Percentiles rank a stretch among this genome's conserved stretches.
These are phyloP conservation scores for Heteromormyrus szaboi DNA, from an alignment of 2,797 vertebrate species.

Conservation along the genomic window DNA sequence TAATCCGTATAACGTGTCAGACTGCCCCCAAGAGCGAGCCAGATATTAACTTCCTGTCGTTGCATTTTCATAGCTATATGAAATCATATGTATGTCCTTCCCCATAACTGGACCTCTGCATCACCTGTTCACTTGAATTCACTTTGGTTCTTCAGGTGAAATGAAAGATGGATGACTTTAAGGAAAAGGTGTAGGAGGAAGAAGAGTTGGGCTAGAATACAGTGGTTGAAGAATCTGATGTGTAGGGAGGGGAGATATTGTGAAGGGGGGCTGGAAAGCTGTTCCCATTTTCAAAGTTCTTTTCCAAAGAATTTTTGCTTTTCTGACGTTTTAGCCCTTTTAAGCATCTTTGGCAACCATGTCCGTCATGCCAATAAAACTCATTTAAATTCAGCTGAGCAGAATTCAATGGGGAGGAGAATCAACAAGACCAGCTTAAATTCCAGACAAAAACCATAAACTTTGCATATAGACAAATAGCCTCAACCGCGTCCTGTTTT, in stretches of 20 bases:
- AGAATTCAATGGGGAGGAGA: background rate
- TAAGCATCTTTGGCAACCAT: background rate
- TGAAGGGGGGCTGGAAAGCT: background rate
- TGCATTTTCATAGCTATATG: background rate
- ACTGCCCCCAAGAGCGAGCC: background rate
- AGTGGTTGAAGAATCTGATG: background rate
- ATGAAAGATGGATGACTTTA: background rate
- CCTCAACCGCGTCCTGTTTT: background rate
- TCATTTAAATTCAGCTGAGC: background rate
- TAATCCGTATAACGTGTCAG: too few species aligned
- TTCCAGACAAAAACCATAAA: background rate
- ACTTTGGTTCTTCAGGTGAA: background rate
- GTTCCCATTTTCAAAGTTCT: background rate
- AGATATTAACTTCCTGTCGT: background rate
- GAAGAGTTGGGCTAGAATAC: background rate
- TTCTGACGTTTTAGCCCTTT: background rate
- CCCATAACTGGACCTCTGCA: background rate
- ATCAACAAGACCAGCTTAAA: background rate
- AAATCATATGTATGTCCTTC: background rate
- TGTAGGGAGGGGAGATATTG: background rate
- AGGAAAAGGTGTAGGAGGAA: background rate
- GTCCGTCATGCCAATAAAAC: background rate
- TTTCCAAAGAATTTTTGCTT: background rate
- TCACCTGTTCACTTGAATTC: background rate
- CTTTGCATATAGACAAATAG: background rate